A percentile compares a stretch with the other conserved stretches of the same genome.
phyloP scores from a whole-genome alignment of 1,140 invertebrate species.

The Solen grandis region DNA sequence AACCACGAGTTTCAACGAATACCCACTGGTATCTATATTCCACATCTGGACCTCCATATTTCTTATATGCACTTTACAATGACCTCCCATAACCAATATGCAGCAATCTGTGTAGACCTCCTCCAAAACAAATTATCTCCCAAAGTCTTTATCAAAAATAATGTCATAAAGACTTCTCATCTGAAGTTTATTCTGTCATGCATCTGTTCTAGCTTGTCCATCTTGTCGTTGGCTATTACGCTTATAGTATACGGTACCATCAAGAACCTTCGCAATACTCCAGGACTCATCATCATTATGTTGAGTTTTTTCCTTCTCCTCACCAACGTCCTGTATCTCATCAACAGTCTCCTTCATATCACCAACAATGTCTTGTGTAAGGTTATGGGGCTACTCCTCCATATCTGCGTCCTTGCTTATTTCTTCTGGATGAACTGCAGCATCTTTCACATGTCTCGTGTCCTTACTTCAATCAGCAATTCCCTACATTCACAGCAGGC shows the following conservation, averaged over 20 bases:
- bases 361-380: neutral
- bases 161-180: too few relatives aligned
- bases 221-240: constrained; percentile 8
- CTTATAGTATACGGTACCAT: constrained; percentile 11
- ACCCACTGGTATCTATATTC: too few relatives aligned
- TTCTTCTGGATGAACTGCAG: constrained; percentile 35
- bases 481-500: too few relatives aligned
- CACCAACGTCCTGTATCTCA: neutral
- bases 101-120: too few relatives aligned
- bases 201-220: too few relatives aligned
- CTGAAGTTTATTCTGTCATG: too few relatives aligned
- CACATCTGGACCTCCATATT: too few relatives aligned
- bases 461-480: constrained; percentile 11
- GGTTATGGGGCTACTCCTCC: constrained; percentile 5
- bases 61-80: too few relatives aligned
- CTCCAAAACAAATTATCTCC: too few relatives aligned
- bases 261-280: neutral
- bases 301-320: constrained; percentile 5
- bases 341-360: neutral
- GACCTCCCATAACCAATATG: too few relatives aligned
- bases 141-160: too few relatives aligned
- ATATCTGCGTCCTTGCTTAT: neutral
- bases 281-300: constrained; percentile 29
- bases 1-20: too few relatives aligned
- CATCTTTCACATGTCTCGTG: constrained; percentile 27